These are phyloP conservation scores for Neosilurus mollespiculum DNA, from an alignment of 2,797 vertebrate species.

Conservation along the genomic window DNA sequence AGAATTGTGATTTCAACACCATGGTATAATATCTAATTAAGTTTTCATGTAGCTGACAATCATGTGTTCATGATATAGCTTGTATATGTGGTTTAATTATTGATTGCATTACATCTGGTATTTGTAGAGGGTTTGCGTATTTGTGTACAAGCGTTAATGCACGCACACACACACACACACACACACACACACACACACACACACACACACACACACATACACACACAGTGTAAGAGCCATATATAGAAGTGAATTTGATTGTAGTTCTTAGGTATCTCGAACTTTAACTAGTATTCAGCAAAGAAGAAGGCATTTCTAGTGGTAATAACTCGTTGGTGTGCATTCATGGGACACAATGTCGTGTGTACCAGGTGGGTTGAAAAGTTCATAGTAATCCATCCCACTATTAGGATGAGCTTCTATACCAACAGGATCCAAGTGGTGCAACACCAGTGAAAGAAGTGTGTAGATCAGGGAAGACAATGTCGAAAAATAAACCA, in stretches of 20 bases:
- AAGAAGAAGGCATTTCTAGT: not conserved
- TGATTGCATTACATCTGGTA: not conserved
- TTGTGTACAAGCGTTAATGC: too few relatives aligned
- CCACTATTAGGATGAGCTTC: too few relatives aligned
- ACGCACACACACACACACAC: not conserved
- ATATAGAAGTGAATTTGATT: not conserved
- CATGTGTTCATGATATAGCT: not conserved
- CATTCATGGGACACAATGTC: not conserved
- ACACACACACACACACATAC: conserved; percentile 11
- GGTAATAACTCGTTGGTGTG: not conserved
- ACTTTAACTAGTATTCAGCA: not conserved
- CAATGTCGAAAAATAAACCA: too few relatives aligned
- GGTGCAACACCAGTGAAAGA: too few relatives aligned
- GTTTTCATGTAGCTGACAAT: not conserved
- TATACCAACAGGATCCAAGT: too few relatives aligned
- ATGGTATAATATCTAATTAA: not conserved
- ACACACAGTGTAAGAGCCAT: not conserved
- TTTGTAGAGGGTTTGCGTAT: not conserved
- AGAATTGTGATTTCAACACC: not conserved
- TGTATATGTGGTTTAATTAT: not conserved
- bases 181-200: not conserved
- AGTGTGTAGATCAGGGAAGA: too few relatives aligned
- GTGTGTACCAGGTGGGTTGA: not conserved
- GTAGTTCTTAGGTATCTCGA: not conserved
- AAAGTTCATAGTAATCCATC: too few relatives aligned